Evolutionary conservation across 2,888 invertebrate species (phyloP), one percentile per base, ranked within the genome.

Genomic region (Octonoba sinensis): DNA sequence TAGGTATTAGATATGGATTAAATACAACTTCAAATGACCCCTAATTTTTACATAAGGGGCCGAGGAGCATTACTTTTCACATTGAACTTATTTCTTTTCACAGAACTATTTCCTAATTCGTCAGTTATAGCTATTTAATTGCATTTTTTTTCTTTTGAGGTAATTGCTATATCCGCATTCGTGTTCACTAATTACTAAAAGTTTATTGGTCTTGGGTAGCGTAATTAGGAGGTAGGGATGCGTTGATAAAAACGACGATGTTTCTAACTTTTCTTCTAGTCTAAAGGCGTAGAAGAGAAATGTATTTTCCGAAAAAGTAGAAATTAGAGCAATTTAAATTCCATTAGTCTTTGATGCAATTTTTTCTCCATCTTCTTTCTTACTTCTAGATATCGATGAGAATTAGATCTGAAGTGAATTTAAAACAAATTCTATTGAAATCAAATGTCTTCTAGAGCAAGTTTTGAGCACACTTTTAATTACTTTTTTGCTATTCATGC

Each of bases 281-380:
- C 44, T 18, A 64, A 64, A 64, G 44, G 64, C 18, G 24, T 24
- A 16, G 27, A 57, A 54, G 46, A 44, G 44, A 36, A 11, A 36
- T 36, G 36, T 36, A 36, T 8, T 36, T 36, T 11, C 11, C 11
- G 36, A 62, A 62, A 65, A 56, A 47, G 44, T 49, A 16, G 57
- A 56, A 74, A 74, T 74, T 74, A 74, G 65, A 74, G 66, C 66
- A 74, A 74, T 74, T 74, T 74, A 74, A 74, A 74, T 49, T 74
- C 65, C 51, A 66, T 66, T 74, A 66, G 57, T 66, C 66, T 66
- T 74, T 74, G 74, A 74, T 74, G 74, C 44, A 11, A 36, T 4
- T 36, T 36, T 36, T 36, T 36, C 11, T 11, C 3, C 8, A 36
- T 11, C 11, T 36, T 36, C 36, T 36, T 36, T 36, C 4, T 36